Evolutionary conservation across 2,113 vertebrate species (phyloP).

Genomic region (Ibidorhyncha struthersii): DNA sequence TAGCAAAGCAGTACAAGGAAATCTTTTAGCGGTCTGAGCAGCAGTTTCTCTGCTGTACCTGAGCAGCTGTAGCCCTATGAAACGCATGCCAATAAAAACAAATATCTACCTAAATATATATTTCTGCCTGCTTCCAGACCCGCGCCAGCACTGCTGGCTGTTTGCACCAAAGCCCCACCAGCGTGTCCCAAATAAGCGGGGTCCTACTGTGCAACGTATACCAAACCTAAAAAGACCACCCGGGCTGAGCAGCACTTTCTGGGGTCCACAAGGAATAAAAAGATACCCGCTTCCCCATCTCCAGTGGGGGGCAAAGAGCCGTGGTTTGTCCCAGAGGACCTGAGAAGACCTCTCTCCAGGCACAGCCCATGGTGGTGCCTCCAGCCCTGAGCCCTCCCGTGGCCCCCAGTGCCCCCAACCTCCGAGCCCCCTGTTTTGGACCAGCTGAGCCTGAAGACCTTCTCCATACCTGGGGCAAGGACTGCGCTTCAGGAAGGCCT

Average conservation of each 20-base stretch:
- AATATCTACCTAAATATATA: background rate
- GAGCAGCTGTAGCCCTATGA: background rate
- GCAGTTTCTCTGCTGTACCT: background rate
- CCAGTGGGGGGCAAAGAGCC: accelerated
- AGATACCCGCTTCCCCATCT: accelerated
- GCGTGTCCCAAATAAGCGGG: background rate
- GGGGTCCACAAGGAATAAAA: background rate
- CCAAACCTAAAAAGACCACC: background rate
- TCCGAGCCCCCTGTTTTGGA: accelerated
- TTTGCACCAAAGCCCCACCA: background rate
- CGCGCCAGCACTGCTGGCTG: background rate
- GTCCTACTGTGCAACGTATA: background rate
- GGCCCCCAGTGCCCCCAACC: background rate
- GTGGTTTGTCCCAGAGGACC: background rate
- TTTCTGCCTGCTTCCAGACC: background rate
- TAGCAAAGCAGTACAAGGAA: background rate
- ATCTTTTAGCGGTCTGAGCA: background rate
- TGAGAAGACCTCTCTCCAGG: background rate
- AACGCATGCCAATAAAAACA: accelerated
- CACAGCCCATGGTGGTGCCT: background rate
- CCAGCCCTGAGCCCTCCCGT: background rate
- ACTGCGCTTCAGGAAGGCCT: background rate
- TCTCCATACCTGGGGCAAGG: background rate
- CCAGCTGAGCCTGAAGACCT: background rate
- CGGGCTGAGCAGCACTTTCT: background rate